Base-by-base conservation (phyloP, 2,113 vertebrate species). In the Alligator sinensis region DNA sequence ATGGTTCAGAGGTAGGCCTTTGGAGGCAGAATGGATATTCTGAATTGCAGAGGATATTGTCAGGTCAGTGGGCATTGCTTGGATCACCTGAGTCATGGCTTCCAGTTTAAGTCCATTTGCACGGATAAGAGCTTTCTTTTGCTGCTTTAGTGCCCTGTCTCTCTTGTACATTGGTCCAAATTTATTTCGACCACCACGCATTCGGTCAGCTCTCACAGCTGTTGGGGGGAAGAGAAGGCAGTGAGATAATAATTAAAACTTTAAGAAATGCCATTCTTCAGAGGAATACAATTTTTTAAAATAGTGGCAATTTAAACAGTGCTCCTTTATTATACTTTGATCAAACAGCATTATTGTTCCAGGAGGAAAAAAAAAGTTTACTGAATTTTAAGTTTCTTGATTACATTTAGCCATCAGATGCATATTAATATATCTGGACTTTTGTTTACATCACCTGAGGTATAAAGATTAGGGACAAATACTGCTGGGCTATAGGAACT, bases 121-220 rank as follows among this genome's bases (percentile, higher is more conserved):
- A 94, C 99, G 98, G 96, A 99, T 99, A 91, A 99, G 98, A 7
- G 99, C 99, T 97, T 99, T 99, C 95, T 99, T 99, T 97, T 99
- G 99, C 93, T 99, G 99, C 96, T 99, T 99, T 82, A 99, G 80
- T 59, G 99, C 99, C 80, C 99, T 98, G 98, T 99, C 99, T 87
- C 99, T 98, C 98, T 99, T 99, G 98, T 99, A 99, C 99, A 99
- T 99, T 27, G 99, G 99, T 96, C 99, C 99, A 63, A 99, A 99
- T 95, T 99, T 99, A 98, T 99, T 99, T 89, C 99, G 98, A 79
- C 99, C 99, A 0, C 99, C 99, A 3, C 99, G 99, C 99, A 99
- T 99, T 85, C 99, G 98, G 96, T 99, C 99, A 0, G 99, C 99
- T 89, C 99, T 98, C 86, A 99, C 99, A 66, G 99, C 99, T 99